Base-by-base conservation (phyloP, 2,797 vertebrate species). In the Betta splendens region DNA sequence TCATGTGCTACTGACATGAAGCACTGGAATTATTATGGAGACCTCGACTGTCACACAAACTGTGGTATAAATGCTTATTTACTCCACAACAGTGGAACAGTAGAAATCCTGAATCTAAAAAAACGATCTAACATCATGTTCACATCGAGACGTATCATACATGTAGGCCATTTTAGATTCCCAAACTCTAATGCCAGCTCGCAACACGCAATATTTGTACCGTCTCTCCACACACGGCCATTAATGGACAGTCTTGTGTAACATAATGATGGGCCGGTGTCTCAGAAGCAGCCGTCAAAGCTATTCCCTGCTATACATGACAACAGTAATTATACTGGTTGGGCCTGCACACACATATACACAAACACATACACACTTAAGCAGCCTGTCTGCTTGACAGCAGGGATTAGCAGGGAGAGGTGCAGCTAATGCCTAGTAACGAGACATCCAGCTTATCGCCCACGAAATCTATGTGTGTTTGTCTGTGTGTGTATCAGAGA, bases 371-470 rank as follows among this genome's bases (percentile, higher is more conserved):
- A 31, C 46, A 42, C 45, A 45, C 45, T 51, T 20, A 44, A 42
- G 40, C 54, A 79, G 64, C 49, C 38, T 76, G 81, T 72, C 72
- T 82, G 69, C 78, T 75, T 82, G 83, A 85, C 79, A 85, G 80
- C 75, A 71, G 56, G 73, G 85, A 89, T 89, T 89, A 86, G 78
- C 59, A 67, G 67, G 57, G 50, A 75, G 81, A 84, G 79, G 75
- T 86, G 77, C 75, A 79, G 74, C 72, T 87, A 89, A 87, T 88
- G 79, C 80, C 79, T 63, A 62, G 73, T 83, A 86, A 88, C 73
- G 60, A 89, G 72, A 75, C 82, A 84, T 85, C 69, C 87, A 83
- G 75, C 69, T 87, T 85, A 86, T 85, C 77, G 68, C 81, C 80
- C 74, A 89, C 80, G 75, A 70, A 80, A 84, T 78, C 66, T 65